phyloP scores from a whole-genome alignment of 92 coral and sea anemone genomes.

The Nematostella vectensis region DNA sequence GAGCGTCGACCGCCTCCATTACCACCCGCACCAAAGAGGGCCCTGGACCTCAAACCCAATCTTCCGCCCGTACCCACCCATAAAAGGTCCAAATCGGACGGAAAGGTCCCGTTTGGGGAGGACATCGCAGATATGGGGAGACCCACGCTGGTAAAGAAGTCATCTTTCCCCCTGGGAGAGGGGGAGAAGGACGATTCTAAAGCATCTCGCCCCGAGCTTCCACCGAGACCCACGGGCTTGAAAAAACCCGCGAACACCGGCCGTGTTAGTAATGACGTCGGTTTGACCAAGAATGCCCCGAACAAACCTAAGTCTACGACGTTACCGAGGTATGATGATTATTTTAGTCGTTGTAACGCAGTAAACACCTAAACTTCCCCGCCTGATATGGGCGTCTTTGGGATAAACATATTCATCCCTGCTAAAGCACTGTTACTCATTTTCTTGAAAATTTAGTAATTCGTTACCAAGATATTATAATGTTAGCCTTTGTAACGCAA shows the following conservation, averaged over 20 bases:
- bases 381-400: too few relatives aligned
- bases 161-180: conserved; percentile 24
- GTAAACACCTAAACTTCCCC: too few relatives aligned
- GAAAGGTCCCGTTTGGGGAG: conserved; percentile 58
- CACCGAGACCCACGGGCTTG: conserved; percentile 36
- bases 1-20: conserved; percentile 39
- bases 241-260: conserved; percentile 2
- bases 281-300: background rate
- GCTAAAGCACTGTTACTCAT: too few relatives aligned
- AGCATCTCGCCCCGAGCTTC: conserved; percentile 28
- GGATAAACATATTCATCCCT: too few relatives aligned
- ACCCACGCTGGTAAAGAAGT: conserved; percentile 14
- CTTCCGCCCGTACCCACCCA: conserved; percentile 70
- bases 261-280: background rate
- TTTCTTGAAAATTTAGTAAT: too few relatives aligned
- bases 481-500: too few relatives aligned
- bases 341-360: too few relatives aligned
- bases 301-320: conserved; percentile 14
- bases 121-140: conserved; percentile 6
- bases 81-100: conserved; percentile 70
- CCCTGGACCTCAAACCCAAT: conserved; percentile 33
- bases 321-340: conserved; percentile 32
- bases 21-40: conserved; percentile 45
- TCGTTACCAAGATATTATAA: too few relatives aligned
- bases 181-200: conserved; percentile 9